Percentiles rank a stretch among this genome's conserved stretches.
Conservation (phyloP, 2,797 vertebrate genomes). For the Benthosema pterotum region DNA sequence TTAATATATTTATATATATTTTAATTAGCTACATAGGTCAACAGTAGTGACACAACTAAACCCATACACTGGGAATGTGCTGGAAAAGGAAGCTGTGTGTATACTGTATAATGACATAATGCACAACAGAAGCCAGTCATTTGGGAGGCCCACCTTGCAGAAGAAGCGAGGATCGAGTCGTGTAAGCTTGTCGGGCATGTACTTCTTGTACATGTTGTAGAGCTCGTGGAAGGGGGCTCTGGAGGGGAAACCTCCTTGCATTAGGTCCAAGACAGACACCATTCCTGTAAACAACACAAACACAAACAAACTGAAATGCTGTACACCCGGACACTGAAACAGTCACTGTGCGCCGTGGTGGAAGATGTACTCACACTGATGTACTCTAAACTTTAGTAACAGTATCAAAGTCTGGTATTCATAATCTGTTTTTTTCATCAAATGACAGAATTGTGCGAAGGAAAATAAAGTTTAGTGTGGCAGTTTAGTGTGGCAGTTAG, state of each 20-base stretch:
- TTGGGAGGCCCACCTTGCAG: constrained; percentile 88
- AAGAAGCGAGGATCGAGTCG: constrained; percentile 95
- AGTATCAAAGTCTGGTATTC: too few species aligned
- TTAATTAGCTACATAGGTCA: too few species aligned
- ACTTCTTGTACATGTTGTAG: constrained; percentile 98
- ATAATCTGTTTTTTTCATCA: too few species aligned
- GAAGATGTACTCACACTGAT: too few species aligned
- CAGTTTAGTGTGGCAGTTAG: not conserved
- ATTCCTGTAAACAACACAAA: constrained; percentile 83
- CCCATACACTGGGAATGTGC: not conserved
- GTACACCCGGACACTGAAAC: too few species aligned
- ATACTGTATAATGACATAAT: constrained; percentile 3
- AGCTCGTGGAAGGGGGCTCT: constrained; percentile 97
- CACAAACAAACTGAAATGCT: not conserved
- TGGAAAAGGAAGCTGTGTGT: not conserved
- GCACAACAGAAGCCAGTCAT: not conserved
- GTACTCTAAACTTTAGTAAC: too few species aligned
- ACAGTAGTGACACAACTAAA: constrained; percentile 19
- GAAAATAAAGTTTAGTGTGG: too few species aligned
- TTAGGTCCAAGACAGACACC: constrained; percentile 98
- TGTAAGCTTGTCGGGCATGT: constrained; percentile 92
- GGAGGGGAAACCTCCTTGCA: constrained; percentile 98
- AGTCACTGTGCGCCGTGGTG: too few species aligned
- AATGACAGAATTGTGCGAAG: too few species aligned
- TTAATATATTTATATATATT: too few species aligned